Conservation (phyloP, 1,140 invertebrate genomes). For the Aphelenchoides fujianensis region DNA sequence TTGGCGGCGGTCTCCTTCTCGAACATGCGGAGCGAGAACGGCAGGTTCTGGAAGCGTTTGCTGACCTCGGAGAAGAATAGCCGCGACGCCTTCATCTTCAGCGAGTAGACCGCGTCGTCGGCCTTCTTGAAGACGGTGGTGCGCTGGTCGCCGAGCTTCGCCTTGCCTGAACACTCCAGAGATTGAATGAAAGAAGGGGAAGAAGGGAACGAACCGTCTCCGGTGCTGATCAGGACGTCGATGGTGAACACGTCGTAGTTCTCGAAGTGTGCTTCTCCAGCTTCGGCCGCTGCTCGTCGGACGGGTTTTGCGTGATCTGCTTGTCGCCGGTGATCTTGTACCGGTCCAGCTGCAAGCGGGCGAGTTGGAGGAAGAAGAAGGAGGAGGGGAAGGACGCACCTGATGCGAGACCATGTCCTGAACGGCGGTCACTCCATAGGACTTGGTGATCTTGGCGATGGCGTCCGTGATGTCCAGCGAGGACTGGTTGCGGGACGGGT, state of each 20-base stretch:
- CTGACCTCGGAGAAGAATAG: constrained; percentile 86
- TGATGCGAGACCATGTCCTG: constrained; percentile 98
- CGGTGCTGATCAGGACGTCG: constrained; percentile 91
- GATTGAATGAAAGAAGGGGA: constrained; percentile 8
- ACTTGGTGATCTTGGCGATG: constrained; percentile 87
- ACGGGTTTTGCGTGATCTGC: constrained; percentile 96
- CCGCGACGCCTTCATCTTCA: constrained; percentile 93
- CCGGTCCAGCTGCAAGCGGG: constrained; percentile 65
- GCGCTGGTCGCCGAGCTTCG: constrained; percentile 83
- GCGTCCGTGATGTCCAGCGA: constrained; percentile 68
- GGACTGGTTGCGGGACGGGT: constrained; percentile 80
- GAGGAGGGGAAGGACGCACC: constrained; percentile 37
- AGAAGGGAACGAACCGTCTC: constrained; percentile 69
- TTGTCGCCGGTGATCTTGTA: constrained; percentile 97
- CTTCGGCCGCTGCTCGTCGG: constrained; percentile 88
- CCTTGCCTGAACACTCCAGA: constrained; percentile 65
- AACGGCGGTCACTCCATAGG: constrained; percentile 84
- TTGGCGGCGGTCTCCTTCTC: constrained; percentile 95
- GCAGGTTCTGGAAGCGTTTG: constrained; percentile 88
- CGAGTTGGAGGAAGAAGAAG: constrained; percentile 64
- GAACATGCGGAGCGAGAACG: constrained; percentile 73
- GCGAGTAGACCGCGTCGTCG: constrained; percentile 83
- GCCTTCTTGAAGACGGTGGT: constrained; percentile 98
- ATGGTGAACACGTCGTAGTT: constrained; percentile 96
- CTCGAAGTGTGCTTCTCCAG: constrained; percentile 95